These are phyloP conservation scores for Dolichoris vasculosae DNA, from an alignment of 1,140 invertebrate species.

Conservation along the genomic window DNA sequence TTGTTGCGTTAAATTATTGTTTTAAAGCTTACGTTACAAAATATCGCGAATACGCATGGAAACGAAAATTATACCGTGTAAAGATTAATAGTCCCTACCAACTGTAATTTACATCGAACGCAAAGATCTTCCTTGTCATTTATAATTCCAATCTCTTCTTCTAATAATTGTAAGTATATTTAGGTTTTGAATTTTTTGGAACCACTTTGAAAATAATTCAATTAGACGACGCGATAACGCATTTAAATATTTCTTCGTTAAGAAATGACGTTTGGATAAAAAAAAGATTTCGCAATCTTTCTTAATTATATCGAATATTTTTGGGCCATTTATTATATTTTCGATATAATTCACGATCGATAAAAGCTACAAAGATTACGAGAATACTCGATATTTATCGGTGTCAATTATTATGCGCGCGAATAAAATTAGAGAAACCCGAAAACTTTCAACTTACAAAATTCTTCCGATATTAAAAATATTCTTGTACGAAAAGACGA, in stretches of 20 bases:
- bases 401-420: neutral
- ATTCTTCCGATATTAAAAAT: neutral
- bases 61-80: neutral
- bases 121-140: neutral
- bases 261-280: too few species aligned
- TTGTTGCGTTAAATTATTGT: neutral
- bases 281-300: too few species aligned
- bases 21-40: neutral
- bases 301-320: neutral
- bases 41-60: neutral
- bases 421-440: neutral
- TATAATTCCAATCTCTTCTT: neutral
- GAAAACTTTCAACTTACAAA: neutral
- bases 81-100: neutral
- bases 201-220: too few species aligned
- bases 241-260: too few species aligned
- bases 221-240: too few species aligned
- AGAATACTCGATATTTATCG: neutral
- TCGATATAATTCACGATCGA: neutral
- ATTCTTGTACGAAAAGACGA: neutral
- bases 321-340: neutral
- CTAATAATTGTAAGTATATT: too few species aligned
- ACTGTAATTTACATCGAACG: neutral
- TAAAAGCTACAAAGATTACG: neutral
- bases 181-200: too few species aligned